Evolutionary conservation across 2,888 invertebrate genomes (phyloP), one percentile per base, ranked within the genome.

Genomic region (Biston betularia): DNA sequence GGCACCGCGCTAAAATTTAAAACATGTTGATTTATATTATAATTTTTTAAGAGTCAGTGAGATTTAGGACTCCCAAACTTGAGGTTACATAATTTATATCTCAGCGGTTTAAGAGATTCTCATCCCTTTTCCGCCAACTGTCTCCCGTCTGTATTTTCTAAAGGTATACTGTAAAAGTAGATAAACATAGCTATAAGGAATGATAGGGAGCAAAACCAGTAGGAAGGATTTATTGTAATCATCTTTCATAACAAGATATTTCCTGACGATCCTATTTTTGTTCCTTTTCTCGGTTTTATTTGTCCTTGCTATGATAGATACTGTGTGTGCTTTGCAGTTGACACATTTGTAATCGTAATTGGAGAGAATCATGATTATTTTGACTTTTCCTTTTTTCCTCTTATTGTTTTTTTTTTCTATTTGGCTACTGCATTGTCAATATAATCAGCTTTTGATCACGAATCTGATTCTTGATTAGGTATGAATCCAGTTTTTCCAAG

Each of bases 181-280:
- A 56, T 49, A 60, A 45, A 63, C 46, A 45, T 48, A 53, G 52
- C 45, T 63, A 65, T 70, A 68, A 58, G 69, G 59, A 74, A 71
- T 68, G 72, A 71, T 63, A 68, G 60, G 65, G 55, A 63, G 57
- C 44, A 60, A 56, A 64, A 63, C 63, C 65, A 68, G 58, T 61
- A 57, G 52, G 57, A 65, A 62, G 61, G 68, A 72, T 69, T 74
- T 70, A 72, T 72, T 66, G 70, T 67, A 63, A 68, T 68, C 65
- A 69, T 72, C 63, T 63, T 57, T 69, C 65, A 58, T 65, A 46
- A 42, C 42, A 46, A 44, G 63, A 67, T 69, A 44, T 65, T 68
- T 62, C 50, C 49, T 59, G 46, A 53, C 45, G 46, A 60, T 57
- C 34, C 12, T 64, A 33, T 24, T 56, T 58, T 54, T 48, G 50